Base-by-base conservation (phyloP, 1,140 invertebrate species). In the Drosophila ogumai region DNA sequence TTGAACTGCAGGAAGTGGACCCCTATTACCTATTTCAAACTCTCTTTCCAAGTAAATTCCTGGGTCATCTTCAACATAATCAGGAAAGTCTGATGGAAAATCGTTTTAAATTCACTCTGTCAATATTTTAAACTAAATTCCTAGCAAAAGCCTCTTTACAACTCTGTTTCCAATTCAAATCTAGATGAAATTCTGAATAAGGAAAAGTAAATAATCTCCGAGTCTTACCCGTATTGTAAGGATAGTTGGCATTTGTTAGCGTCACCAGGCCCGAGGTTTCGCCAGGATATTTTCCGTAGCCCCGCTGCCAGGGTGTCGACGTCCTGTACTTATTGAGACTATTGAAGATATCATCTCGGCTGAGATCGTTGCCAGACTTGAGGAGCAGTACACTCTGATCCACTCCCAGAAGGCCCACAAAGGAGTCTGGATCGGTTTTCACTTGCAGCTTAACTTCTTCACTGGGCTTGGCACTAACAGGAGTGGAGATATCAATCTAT, bases 381-480 rank as follows among this genome's bases (percentile, higher is more conserved):
- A 99, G 93, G 7, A 97, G 82, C 2, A 97, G 84, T 1, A 98
- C 96, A 93, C 97, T 97, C 91, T 98, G 97, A 93, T 99, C 98
- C 9, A 99, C 95, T 1, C 90, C 98, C 60, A 98, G 93, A 6
- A 99, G 90, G 43, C 97, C 97, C 65, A 99, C 95, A 81, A 96
- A 96, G 1, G 98, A 98, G 88, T 97, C 96, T 1, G 97, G 96
- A 91, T 96, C 96, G 0, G 97, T 95, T 50, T 94, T 94, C 1
- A 99, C 94, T 2, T 94, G 93, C 0, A 98, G 91, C 73, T 96
- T 95, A 1, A 98, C 94, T 19, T 95, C 94, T 19, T 95, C 94
- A 22, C 96, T 96, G 12, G 97, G 97, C 79, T 94, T 94, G 0
- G 95, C 95, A 92, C 81, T 95, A 5, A 61, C 4, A 0, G 86